Conservation (phyloP, 2,797 vertebrate species). For the Ctenosaura bakeri region DNA sequence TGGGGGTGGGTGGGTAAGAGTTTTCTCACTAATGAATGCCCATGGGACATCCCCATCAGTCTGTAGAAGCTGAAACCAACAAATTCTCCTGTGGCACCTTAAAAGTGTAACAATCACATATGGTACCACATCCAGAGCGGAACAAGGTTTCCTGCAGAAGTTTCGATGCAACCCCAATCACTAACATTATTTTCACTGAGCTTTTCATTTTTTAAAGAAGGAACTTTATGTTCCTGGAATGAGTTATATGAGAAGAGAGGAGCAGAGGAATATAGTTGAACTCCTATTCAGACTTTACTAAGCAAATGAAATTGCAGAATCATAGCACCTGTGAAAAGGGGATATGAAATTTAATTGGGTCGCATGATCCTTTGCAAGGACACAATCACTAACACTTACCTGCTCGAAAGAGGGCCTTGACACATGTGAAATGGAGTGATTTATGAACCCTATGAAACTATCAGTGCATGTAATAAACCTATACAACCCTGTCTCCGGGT, state of each 20-base stretch:
- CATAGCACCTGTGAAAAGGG: constrained; percentile 7
- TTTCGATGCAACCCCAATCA: background rate
- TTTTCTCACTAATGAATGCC: constrained; percentile 19
- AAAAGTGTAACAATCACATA: background rate
- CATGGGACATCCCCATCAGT: background rate
- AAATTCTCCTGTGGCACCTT: background rate
- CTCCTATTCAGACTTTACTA: constrained; percentile 42
- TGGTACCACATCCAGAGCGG: background rate
- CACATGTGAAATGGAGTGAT: constrained; percentile 57
- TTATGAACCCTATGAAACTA: constrained; percentile 65
- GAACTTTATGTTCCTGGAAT: background rate
- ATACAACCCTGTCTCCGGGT: constrained; percentile 40
- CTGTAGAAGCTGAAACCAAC: background rate
- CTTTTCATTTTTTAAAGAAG: background rate
- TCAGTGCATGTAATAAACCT: constrained; percentile 56
- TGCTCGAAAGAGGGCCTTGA: constrained; percentile 59
- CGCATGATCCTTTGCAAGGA: constrained; percentile 55
- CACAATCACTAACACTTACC: rapidly evolving
- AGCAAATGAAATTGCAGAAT: constrained; percentile 53
- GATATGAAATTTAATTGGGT: constrained; percentile 49
- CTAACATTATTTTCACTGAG: background rate
- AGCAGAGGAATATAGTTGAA: constrained; percentile 18
- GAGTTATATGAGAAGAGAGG: background rate
- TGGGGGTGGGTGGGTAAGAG: background rate
- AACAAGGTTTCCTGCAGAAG: background rate